phyloP scores from a whole-genome alignment of 37 sponge, comb jelly and placozoan species.

The Bolinopsis microptera region DNA sequence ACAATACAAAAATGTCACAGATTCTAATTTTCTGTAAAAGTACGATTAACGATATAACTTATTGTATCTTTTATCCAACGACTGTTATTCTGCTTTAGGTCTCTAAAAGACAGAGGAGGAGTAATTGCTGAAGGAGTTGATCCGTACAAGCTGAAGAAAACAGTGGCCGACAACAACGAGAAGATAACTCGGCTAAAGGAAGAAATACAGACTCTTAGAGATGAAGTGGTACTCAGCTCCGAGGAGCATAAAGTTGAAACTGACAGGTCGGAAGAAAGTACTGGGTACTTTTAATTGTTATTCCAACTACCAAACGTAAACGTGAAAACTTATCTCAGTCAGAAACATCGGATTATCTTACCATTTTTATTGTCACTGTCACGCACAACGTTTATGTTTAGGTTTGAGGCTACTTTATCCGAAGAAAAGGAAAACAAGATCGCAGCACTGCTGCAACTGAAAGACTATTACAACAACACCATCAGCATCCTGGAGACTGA shows the following conservation, averaged over 20 bases:
- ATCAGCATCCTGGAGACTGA: constrained; percentile 30
- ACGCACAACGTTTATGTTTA: too few relatives aligned
- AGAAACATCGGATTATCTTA: too few relatives aligned
- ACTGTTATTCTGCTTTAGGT: not conserved
- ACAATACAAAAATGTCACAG: too few relatives aligned
- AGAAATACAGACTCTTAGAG: not conserved
- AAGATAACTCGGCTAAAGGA: constrained; percentile 48
- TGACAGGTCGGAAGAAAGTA: not conserved
- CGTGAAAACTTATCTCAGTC: too few relatives aligned
- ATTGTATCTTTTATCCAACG: too few relatives aligned
- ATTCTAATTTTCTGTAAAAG: too few relatives aligned
- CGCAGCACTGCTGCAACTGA: not conserved
- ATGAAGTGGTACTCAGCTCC: not conserved
- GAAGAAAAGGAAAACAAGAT: constrained; percentile 6
- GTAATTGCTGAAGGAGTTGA: not conserved
- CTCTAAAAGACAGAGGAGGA: not conserved
- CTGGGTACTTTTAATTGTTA: too few relatives aligned
- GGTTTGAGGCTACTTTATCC: not conserved
- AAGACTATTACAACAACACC: constrained; percentile 41
- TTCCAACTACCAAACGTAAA: too few relatives aligned
- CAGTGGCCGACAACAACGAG: constrained; percentile 63
- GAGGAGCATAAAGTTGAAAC: not conserved
- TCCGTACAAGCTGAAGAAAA: constrained; percentile 62
- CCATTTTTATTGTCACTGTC: not conserved
- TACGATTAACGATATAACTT: too few relatives aligned